phyloP scores from a whole-genome alignment of 35 echinoderm and acorn worm genomes.

The Nesometra sesokonis region DNA sequence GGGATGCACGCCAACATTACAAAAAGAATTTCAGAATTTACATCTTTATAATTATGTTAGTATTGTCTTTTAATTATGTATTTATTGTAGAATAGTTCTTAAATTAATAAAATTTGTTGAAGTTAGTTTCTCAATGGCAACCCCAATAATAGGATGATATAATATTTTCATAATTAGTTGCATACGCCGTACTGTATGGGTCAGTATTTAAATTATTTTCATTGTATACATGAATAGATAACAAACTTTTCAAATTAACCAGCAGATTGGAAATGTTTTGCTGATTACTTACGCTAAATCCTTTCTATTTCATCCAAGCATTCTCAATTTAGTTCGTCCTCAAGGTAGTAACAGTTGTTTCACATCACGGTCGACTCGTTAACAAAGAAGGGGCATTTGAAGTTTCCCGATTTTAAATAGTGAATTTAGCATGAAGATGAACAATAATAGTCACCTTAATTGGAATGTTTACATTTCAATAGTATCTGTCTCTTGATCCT shows the following conservation, averaged over 20 bases:
- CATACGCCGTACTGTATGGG: too few relatives aligned
- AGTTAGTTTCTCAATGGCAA: too few relatives aligned
- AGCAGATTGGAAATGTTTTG: not conserved
- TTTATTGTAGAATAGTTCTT: too few relatives aligned
- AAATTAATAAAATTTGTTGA: too few relatives aligned
- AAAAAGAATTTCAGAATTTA: too few relatives aligned
- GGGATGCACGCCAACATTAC: too few relatives aligned
- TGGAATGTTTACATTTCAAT: constrained; percentile 1
- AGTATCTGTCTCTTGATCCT: not conserved
- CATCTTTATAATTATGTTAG: too few relatives aligned
- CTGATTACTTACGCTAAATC: not conserved
- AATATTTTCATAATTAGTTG: not conserved
- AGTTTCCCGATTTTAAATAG: not conserved
- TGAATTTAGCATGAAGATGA: not conserved
- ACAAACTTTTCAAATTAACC: not conserved
- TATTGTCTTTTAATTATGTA: too few relatives aligned
- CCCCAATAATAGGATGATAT: not conserved
- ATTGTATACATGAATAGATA: not conserved
- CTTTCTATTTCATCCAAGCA: not conserved
- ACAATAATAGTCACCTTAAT: not conserved
- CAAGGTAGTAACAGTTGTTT: not conserved
- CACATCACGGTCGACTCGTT: not conserved
- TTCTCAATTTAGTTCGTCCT: not conserved
- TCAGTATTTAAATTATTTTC: not conserved
- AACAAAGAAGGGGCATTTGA: not conserved